A percentile compares a stretch with the other conserved stretches of the same genome.
Conservation (phyloP, 2,113 vertebrate species). For the Progne subis region DNA sequence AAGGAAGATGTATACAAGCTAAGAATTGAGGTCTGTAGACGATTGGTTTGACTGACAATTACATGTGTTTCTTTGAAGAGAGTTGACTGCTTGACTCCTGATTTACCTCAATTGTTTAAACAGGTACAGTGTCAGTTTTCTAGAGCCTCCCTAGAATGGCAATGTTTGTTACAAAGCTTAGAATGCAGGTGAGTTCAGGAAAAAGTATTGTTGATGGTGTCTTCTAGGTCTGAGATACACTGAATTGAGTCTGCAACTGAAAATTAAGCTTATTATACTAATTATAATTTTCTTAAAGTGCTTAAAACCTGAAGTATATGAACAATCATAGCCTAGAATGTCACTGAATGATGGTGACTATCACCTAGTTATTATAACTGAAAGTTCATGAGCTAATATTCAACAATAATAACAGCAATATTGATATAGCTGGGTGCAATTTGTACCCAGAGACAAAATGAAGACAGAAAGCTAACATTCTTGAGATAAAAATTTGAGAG, state of each 20-base stretch:
- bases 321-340: background rate
- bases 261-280: background rate
- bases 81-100: background rate
- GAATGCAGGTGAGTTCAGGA: background rate
- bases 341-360: background rate
- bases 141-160: background rate
- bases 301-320: background rate
- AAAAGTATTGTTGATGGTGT: background rate
- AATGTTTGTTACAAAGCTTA: background rate
- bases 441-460: background rate
- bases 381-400: background rate
- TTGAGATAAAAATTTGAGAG: background rate
- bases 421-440: background rate
- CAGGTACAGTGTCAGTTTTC: background rate
- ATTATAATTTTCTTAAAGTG: background rate
- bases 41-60: background rate
- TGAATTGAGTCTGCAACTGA: background rate
- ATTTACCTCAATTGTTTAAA: background rate
- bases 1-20: background rate
- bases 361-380: background rate
- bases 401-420: background rate
- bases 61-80: background rate
- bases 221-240: background rate
- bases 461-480: background rate
- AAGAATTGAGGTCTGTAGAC: background rate